Conservation (phyloP, 2,888 invertebrate genomes). For the Peribatodes rhomboidaria region DNA sequence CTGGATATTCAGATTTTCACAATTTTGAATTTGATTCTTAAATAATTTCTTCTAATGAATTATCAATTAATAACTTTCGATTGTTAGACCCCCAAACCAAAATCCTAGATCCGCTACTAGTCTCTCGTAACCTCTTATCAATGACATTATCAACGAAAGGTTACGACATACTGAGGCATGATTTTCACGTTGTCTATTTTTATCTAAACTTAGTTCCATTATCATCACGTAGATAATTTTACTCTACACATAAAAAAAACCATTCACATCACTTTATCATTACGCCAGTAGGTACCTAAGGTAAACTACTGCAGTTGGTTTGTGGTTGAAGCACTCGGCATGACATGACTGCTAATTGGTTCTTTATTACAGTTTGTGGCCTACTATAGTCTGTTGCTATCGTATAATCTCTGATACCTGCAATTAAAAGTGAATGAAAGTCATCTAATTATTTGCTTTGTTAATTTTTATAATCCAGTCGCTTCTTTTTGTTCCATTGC, state of each 20-base stretch:
- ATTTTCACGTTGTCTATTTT: background rate
- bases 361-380: background rate
- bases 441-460: too few relatives aligned
- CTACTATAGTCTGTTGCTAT: too few relatives aligned
- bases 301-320: background rate
- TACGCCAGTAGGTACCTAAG: background rate
- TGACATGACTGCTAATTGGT: background rate
- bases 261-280: background rate
- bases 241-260: background rate
- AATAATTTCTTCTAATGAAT: too few relatives aligned
- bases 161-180: slow-evolving; percentile 3
- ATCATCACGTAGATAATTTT: slow-evolving; percentile 7
- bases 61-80: too few relatives aligned
- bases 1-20: too few relatives aligned
- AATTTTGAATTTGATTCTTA: too few relatives aligned
- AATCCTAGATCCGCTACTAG: too few relatives aligned
- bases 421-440: too few relatives aligned
- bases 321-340: background rate
- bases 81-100: too few relatives aligned
- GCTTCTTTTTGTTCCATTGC: too few relatives aligned
- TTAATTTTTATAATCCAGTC: too few relatives aligned
- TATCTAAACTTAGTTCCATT: slow-evolving; percentile 13
- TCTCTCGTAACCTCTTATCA: slow-evolving; percentile 11
- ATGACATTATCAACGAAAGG: slow-evolving; percentile 3
- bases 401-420: too few relatives aligned